phyloP scores from a whole-genome alignment of 2,888 invertebrate genomes.

The Polydrusus cervinus region DNA sequence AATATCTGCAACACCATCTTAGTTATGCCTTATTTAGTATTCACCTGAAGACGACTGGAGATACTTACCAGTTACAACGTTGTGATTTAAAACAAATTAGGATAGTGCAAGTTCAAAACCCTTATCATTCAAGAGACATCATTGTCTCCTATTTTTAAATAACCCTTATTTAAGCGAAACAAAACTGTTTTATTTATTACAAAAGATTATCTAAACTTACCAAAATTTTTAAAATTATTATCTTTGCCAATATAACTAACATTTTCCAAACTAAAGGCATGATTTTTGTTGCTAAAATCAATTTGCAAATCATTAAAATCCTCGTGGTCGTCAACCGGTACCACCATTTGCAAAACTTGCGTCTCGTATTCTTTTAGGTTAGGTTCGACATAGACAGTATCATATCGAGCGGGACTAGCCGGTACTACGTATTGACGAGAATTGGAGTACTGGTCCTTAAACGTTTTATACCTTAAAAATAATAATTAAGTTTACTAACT shows the following conservation, averaged over 20 bases:
- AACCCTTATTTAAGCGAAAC: too few relatives aligned
- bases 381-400: constrained; percentile 82
- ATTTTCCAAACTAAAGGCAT: constrained; percentile 90
- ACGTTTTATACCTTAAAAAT: constrained; percentile 84
- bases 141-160: too few relatives aligned
- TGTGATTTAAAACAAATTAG: too few relatives aligned
- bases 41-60: too few relatives aligned
- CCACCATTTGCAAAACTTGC: constrained; percentile 94
- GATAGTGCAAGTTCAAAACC: too few relatives aligned
- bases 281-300: constrained; percentile 90
- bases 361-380: constrained; percentile 96
- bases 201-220: constrained; percentile 68
- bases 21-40: too few relatives aligned
- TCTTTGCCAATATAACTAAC: constrained; percentile 92
- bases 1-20: too few relatives aligned
- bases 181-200: too few relatives aligned
- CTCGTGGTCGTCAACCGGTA: constrained; percentile 87
- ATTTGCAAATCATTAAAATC: constrained; percentile 86
- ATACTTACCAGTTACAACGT: too few relatives aligned
- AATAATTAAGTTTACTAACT: too few relatives aligned
- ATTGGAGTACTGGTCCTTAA: constrained; percentile 79
- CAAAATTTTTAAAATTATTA: constrained; percentile 75
- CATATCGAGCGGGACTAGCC: constrained; percentile 77
- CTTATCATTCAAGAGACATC: too few relatives aligned
- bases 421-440: constrained; percentile 74